Conservation (phyloP, 1,140 invertebrate species). For the Pomacea maculata region DNA sequence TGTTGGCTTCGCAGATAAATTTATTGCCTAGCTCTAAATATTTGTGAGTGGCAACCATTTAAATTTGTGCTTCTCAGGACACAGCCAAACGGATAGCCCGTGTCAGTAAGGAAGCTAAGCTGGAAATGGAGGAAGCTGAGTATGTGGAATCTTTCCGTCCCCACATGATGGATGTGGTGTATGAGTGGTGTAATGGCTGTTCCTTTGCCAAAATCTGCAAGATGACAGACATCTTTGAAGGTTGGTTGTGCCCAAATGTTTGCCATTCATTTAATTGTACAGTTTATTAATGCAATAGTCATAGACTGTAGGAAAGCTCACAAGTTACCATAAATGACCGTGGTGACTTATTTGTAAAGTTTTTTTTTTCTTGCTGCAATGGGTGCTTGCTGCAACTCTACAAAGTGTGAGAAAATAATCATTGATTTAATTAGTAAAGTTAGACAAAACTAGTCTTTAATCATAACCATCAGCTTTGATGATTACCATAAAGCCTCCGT, state of each 20-base stretch:
- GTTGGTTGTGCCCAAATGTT: slow-evolving; percentile 61
- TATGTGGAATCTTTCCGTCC: slow-evolving; percentile 96
- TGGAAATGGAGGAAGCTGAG: slow-evolving; percentile 80
- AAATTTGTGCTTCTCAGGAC: slow-evolving; percentile 48
- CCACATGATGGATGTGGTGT: slow-evolving; percentile 97
- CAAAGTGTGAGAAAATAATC: too few species aligned
- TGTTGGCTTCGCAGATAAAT: background rate
- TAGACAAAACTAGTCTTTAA: too few species aligned
- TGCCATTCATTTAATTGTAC: too few species aligned
- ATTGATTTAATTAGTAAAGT: too few species aligned
- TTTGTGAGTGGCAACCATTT: background rate
- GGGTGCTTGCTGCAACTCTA: too few species aligned
- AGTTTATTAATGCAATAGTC: too few species aligned
- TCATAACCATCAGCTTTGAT: too few species aligned
- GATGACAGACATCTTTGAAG: slow-evolving; percentile 99
- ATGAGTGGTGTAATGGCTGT: slow-evolving; percentile 94
- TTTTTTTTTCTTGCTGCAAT: too few species aligned
- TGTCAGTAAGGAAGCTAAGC: slow-evolving; percentile 88
- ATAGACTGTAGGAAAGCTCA: too few species aligned
- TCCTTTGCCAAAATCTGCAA: slow-evolving; percentile 93
- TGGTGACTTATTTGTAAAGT: too few species aligned
- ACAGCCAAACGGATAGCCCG: slow-evolving; percentile 69
- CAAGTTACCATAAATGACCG: too few species aligned
- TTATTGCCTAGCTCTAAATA: background rate
- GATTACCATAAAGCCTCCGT: too few species aligned